Evolutionary conservation across 2,888 invertebrate genomes (phyloP), one percentile per base, ranked within the genome.

Genomic region (Acrobasis suavella): DNA sequence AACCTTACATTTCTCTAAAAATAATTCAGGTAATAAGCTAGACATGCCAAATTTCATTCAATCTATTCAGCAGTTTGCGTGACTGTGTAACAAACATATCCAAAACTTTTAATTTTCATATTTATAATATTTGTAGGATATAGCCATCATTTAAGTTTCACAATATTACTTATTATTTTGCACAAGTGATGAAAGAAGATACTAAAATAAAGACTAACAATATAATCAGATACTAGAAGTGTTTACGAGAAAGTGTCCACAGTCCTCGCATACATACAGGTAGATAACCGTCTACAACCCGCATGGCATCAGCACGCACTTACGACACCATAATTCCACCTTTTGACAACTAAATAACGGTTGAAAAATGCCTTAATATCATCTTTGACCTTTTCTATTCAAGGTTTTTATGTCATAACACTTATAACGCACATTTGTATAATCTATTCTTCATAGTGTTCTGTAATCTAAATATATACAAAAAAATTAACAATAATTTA

Each of bases 221-320:
- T 14, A 46, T 46, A 46, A n/a, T 14, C 1, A 68, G 65, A 78
- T 81, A 81, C 82, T 72, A 63, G 67, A 73, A 73, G 72, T 75
- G 81, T 82, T 83, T 71, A 77, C 85, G 86, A 86, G 87, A 89
- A 88, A 89, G 87, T 85, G 70, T 68, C 68, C 68, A 65, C 58
- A 63, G 70, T 68, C 68, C 68, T 66, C 58, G 62, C 58, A 32
- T 59, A 65, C 66, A 69, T 66, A 59, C 37, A 50, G 37, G 50
- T 70, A 75, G 75, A 74, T 78, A 78, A 73, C 70, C 70, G 75
- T 80, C 76, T 77, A 69, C 71, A 66, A 66, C 85, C 85, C 86
- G 85, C 86, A 86, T 86, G 66, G 62, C 64, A 62, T 63, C 65
- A 67, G 67, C 62, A 68, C 62, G 64, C 64, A 73, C 75, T 77